phyloP scores from a whole-genome alignment of 2,113 vertebrate genomes.

The Catharus minimus region DNA sequence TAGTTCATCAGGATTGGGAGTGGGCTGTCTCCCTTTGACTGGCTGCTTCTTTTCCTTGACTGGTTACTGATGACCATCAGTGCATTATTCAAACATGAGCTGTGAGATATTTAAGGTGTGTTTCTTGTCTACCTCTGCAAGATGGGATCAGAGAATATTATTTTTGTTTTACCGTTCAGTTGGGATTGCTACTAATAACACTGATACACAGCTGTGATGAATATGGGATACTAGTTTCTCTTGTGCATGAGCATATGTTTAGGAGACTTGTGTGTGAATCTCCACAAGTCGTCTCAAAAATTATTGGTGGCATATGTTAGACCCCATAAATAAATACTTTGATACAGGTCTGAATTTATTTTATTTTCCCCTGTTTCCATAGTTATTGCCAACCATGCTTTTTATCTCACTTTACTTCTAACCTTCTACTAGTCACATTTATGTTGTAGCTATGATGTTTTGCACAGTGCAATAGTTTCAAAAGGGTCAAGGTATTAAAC shows the following conservation, averaged over 20 bases:
- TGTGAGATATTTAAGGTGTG: neutral
- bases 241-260: fast-evolving
- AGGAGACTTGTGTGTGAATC: fast-evolving
- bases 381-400: neutral
- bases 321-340: fast-evolving
- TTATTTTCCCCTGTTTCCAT: neutral
- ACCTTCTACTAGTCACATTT: neutral
- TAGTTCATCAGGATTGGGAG: neutral
- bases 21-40: neutral
- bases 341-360: neutral
- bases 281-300: neutral
- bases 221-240: neutral
- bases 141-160: neutral
- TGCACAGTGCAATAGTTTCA: neutral
- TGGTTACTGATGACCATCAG: neutral
- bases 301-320: neutral
- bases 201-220: neutral
- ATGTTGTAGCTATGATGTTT: neutral
- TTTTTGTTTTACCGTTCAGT: neutral
- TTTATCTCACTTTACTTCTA: neutral
- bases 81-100: fast-evolving
- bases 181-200: neutral
- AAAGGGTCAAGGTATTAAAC: neutral
- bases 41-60: neutral
- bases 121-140: neutral